These are phyloP conservation scores for Gallirallus australis DNA, from an alignment of 2,797 vertebrate species.

Conservation along the genomic window DNA sequence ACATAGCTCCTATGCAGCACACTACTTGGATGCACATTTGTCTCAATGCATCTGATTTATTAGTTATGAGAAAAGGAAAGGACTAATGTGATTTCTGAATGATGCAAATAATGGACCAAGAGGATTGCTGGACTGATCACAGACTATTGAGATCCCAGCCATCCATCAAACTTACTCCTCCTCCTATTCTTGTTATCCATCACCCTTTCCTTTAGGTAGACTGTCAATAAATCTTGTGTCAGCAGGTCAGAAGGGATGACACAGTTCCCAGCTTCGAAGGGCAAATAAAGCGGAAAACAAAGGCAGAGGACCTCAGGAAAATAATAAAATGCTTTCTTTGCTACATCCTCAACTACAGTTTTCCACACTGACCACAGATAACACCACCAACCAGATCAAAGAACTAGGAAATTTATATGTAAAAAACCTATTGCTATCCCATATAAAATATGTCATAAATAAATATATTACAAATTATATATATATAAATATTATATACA, in stretches of 20 bases:
- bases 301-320: neutral
- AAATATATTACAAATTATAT: no score
- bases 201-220: neutral
- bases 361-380: neutral
- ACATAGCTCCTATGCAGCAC: neutral
- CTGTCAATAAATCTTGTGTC: slow-evolving; percentile 10
- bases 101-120: neutral
- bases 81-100: neutral
- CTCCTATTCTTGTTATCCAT: neutral
- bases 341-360: neutral
- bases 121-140: neutral
- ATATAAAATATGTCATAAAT: neutral
- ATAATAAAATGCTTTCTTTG: neutral
- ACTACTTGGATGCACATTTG: neutral
- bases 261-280: neutral
- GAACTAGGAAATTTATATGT: neutral
- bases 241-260: neutral
- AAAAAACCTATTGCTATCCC: neutral
- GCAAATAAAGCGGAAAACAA: neutral
- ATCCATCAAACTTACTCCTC: neutral
- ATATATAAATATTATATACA: no score
- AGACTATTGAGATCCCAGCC: neutral
- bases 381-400: neutral
- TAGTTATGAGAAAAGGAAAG: neutral
- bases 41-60: neutral